Evolutionary conservation across 2,113 vertebrate genomes (phyloP), one percentile per base, ranked within the genome.

Genomic region (Colaptes auratus): DNA sequence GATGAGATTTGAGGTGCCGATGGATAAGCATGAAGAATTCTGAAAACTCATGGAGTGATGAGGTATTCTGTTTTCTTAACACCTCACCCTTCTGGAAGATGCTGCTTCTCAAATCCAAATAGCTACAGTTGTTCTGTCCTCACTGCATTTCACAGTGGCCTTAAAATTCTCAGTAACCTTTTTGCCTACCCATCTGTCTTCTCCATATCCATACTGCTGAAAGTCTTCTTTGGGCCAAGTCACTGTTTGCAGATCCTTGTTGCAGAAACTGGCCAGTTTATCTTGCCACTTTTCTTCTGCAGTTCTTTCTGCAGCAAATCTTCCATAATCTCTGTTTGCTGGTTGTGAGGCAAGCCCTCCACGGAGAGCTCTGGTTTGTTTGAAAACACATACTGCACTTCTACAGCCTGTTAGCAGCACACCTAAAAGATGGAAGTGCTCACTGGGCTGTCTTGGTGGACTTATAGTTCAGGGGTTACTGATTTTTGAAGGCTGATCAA

Each of bases 61-160:
- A 85, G 63, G 31, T 82, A 31, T 84, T 76, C 53, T 90, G 66
- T 89, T 92, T 93, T 79, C 80, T 75, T 82, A 82, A 59, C 15
- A 69, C 75, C 80, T 95, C 50, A 42, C 83, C 82, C 71, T 70
- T 48, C 61, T 21, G 24, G 28, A 61, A 71, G 64, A 10, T 81
- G 52, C 42, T 84, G 66, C 67, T 84, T n/a, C 67, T 35, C 53
- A 61, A 24, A 58, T 55, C 44, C 55, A 25, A n/a, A 33, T 8
- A 76, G 6, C 27, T n/a, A 19, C 46, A 86, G 20, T 33, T 72
- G 25, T 76, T 78, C 69, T 66, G 2, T 64, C 63, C 42, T 74
- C 60, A 15, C 0, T 64, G 19, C 2, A 1, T 63, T 74, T 71
- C 0, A 0, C 61, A 27, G 64, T 18, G 25, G 25, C 48, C 60